These are phyloP conservation scores for Thunnus thynnus DNA, from an alignment of 2,113 vertebrate species.

Conservation along the genomic window DNA sequence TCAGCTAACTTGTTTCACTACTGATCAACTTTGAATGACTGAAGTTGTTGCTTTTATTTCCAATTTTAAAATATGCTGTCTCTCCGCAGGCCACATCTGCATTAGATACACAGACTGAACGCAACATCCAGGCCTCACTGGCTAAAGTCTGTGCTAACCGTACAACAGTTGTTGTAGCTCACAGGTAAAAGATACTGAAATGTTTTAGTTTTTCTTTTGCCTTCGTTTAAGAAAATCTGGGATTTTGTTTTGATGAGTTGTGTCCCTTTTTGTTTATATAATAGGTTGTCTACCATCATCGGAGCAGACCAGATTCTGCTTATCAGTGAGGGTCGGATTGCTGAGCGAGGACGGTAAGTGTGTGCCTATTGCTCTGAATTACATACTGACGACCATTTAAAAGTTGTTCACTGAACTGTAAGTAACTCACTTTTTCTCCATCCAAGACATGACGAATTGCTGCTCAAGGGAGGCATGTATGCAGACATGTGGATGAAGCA, in stretches of 20 bases:
- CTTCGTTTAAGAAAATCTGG: not conserved
- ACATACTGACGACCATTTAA: not conserved
- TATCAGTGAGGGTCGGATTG: slow-evolving; percentile 89
- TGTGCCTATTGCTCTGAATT: not conserved
- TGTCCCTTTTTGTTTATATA: accelerated
- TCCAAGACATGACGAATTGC: slow-evolving; percentile 91
- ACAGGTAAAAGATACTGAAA: slow-evolving; percentile 86
- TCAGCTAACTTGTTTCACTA: not conserved
- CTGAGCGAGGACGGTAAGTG: slow-evolving; percentile 91
- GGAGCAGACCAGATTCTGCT: slow-evolving; percentile 95
- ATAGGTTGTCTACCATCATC: slow-evolving; percentile 94
- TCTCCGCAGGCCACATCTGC: slow-evolving; percentile 92
- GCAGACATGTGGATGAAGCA: slow-evolving; percentile 95
- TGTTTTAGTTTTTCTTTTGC: not conserved
- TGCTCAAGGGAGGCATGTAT: slow-evolving; percentile 90
- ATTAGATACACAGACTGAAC: slow-evolving; percentile 93
- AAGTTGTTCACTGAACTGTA: not conserved
- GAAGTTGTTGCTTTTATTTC: not conserved
- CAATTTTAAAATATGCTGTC: not conserved
- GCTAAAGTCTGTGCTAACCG: slow-evolving; percentile 91
- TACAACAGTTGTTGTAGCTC: slow-evolving; percentile 94
- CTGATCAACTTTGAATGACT: not conserved
- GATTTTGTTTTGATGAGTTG: not conserved
- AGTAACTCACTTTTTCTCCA: slow-evolving; percentile 8
- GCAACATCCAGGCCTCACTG: slow-evolving; percentile 95